These are phyloP conservation scores for Ctenochaetus hawaiiensis DNA, from an alignment of 2,797 vertebrate species.

Conservation along the genomic window DNA sequence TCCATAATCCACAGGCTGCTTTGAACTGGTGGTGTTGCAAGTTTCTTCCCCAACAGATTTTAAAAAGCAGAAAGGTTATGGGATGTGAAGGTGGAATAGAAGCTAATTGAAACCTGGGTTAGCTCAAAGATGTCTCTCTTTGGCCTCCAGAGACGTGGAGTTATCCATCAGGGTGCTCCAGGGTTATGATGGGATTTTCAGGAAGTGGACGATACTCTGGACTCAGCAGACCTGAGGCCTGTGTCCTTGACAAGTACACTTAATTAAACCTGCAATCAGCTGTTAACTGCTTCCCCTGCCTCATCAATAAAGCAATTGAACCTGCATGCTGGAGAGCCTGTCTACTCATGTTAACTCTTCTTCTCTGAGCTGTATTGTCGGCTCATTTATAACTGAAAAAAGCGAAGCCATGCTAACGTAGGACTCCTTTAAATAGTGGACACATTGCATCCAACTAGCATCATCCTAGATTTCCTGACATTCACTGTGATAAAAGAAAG, in stretches of 20 bases:
- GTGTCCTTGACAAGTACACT: constrained; percentile 70
- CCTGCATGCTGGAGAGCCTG: constrained; percentile 27
- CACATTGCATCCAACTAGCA: not conserved
- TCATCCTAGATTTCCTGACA: not conserved
- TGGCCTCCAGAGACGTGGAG: constrained; percentile 31
- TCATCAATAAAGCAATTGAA: constrained; percentile 65
- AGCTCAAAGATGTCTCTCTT: constrained; percentile 51
- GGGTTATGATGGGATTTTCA: constrained; percentile 48
- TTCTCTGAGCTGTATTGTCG: constrained; percentile 25
- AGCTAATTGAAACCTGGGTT: constrained; percentile 44
- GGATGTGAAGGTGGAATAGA: not conserved
- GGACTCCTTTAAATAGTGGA: not conserved
- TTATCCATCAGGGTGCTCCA: constrained; percentile 40
- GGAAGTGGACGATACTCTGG: constrained; percentile 35
- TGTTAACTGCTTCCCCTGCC: constrained; percentile 59
- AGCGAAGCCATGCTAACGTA: constrained; percentile 3
- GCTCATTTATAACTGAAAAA: constrained; percentile 38
- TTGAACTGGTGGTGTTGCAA: constrained; percentile 50
- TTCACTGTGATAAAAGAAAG: not conserved
- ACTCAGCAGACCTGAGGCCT: constrained; percentile 41
- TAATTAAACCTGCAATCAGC: constrained; percentile 74
- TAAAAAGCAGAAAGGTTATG: constrained; percentile 35
- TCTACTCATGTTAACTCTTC: constrained; percentile 50
- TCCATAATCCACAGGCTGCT: constrained; percentile 46
- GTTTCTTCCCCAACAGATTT: constrained; percentile 39